Base-by-base conservation (phyloP, 2,797 vertebrate genomes). In the Acanthurus lineatus region DNA sequence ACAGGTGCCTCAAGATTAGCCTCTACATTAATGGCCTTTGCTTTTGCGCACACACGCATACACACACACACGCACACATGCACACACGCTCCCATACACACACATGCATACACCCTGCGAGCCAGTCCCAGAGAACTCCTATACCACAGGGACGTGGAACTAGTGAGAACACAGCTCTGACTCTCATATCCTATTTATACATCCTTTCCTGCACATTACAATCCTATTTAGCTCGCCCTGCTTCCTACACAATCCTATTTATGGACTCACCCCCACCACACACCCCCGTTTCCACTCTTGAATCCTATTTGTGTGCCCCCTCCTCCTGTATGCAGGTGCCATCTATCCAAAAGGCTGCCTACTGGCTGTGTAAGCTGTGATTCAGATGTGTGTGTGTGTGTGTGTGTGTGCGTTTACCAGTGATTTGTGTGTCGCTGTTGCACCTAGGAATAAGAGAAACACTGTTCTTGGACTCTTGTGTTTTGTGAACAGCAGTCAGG, bases 181-280 rank as follows among this genome's bases (percentile, higher is more conserved):
- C 85, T 89, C 93, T 91, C 89, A 91, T 90, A 94, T 92, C 92
- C 92, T 94, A 93, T 94, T 94, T 92, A 93, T 92, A 93, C 90
- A 91, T 83, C 92, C 89, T 85, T 85, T 89, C 85, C 89, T 92
- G 89, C 93, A 92, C 92, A 94, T 94, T 94, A 93, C 93, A 93
- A 92, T 93, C 93, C 92, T 93, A 94, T 94, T 94, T 94, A 94
- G 88, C 80, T 84, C 15, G 56, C 88, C 86, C 91, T 92, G 91
- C 87, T 93, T 91, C 90, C 90, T 91, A 91, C 91, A 92, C 91
- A 93, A 92, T 93, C 92, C 91, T 93, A 94, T 92, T 92, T 93
- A 91, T 92, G 91, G 88, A 90, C 84, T 87, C 83, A 79, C 82
- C 85, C 85, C 80, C 88, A 74, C 66, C 60, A 32, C 72, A 68